Evolutionary conservation across 2,113 vertebrate species (phyloP), one percentile per base, ranked within the genome.

Genomic region (Sander lucioperca): DNA sequence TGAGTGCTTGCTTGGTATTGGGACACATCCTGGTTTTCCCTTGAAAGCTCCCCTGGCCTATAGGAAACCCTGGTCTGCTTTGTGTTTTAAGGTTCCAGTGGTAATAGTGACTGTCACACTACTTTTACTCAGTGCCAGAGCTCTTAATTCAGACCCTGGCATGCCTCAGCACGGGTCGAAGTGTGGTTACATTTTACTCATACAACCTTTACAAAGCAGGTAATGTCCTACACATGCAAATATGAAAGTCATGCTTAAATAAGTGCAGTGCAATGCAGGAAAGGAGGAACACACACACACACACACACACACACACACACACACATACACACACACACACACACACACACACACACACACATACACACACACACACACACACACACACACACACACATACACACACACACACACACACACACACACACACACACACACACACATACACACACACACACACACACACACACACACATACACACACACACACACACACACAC

Each of bases 31-130:
- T 73, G 66, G 12, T 62, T 74, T 80, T 58, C 79, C 70, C 81
- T 88, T 84, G 80, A 61, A 91, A 82, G 57, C 73, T 82, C 66
- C 73, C 56, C 45, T 27, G 70, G 57, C 79, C 67, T 66, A 57
- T 58, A 82, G 68, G 53, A 90, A 77, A 83, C 70, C 66, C 64
- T 39, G 70, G 78, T 79, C 93, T 95, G 93, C 88, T 91, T 88
- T 91, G 86, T 93, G 90, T 94, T 92, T 74, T 67, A 70, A 43
- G 86, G 76, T 77, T 68, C 78, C 76, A 61, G 80, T 87, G 79
- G 70, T 93, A 92, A 94, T 91, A 47, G 79, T 70, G 87, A 77
- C 83, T 92, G 94, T 95, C 93, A 93, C 86, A 67, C 79, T 84
- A 59, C 88, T 94, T 90, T 92, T 50, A 79, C 69, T 66, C 65